Evolutionary conservation across 2,113 vertebrate species (phyloP).

Genomic region (Hydrolagus affinis): DNA sequence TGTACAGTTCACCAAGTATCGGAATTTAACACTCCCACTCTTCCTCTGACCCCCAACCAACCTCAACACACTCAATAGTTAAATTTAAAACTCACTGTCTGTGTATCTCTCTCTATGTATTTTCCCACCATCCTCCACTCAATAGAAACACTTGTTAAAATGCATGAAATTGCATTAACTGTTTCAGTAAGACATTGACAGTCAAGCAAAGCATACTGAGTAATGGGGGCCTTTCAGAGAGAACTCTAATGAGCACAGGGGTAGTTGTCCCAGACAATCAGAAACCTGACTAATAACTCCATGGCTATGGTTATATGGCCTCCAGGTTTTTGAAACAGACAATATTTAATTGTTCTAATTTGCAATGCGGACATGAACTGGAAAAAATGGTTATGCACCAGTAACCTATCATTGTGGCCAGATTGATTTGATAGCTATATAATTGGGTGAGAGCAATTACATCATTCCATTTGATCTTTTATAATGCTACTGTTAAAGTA

Average conservation of each 20-base stretch:
- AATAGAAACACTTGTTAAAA: neutral
- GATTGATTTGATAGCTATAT: slow-evolving; percentile 4
- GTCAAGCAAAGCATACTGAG: neutral
- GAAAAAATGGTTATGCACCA: slow-evolving; percentile 1
- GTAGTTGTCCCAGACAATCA: no score
- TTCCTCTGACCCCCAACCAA: no score
- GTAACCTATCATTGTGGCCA: neutral
- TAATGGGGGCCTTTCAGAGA: no score
- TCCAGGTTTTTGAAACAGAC: neutral
- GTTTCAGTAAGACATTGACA: neutral
- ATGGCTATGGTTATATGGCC: neutral
- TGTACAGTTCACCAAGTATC: no score
- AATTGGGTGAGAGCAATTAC: neutral
- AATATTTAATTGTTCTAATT: neutral
- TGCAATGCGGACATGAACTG: neutral
- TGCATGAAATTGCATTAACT: neutral
- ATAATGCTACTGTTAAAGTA: neutral
- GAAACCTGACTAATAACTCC: slow-evolving; percentile 1
- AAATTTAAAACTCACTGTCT: no score
- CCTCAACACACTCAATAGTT: no score
- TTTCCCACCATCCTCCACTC: neutral
- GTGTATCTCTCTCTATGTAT: neutral
- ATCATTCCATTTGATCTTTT: slow-evolving; percentile 18
- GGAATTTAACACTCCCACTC: no score
- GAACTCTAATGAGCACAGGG: neutral